Conservation (phyloP, 2,113 vertebrate species). For the Erythrocebus patas region DNA sequence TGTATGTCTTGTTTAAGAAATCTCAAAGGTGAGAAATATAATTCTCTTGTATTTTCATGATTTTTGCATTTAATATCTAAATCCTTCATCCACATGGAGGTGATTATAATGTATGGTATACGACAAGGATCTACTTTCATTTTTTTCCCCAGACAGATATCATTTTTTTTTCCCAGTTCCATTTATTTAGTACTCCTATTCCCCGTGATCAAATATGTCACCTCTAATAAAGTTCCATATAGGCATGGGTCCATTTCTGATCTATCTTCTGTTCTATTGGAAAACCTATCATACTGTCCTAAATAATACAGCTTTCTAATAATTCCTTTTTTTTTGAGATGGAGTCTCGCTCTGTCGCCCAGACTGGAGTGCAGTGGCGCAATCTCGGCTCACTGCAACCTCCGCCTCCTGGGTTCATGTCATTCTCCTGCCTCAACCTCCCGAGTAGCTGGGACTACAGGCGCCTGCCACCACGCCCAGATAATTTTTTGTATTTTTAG, state of each 20-base stretch:
- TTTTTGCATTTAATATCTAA: background rate
- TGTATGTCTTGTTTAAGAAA: constrained; percentile 14
- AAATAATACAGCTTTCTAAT: background rate
- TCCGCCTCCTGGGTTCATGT: too few relatives aligned
- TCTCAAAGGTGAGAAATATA: background rate
- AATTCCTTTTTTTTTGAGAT: background rate
- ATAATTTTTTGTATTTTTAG: too few relatives aligned
- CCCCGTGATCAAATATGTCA: background rate
- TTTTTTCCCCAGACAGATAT: background rate
- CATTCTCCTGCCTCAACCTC: too few relatives aligned
- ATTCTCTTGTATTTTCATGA: background rate
- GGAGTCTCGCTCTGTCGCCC: too few relatives aligned
- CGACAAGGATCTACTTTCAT: background rate
- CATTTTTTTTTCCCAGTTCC: background rate
- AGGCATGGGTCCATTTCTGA: background rate
- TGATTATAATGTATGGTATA: background rate
- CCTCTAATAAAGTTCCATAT: background rate
- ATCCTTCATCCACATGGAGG: background rate
- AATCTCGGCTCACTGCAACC: too few relatives aligned
- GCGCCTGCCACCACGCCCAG: too few relatives aligned
- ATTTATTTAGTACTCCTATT: background rate
- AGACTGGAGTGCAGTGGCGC: too few relatives aligned
- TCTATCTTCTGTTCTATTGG: background rate
- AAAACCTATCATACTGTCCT: background rate
- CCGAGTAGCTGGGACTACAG: too few relatives aligned